Evolutionary conservation across 2,797 vertebrate species (phyloP).

Genomic region (Anguilla anguilla): DNA sequence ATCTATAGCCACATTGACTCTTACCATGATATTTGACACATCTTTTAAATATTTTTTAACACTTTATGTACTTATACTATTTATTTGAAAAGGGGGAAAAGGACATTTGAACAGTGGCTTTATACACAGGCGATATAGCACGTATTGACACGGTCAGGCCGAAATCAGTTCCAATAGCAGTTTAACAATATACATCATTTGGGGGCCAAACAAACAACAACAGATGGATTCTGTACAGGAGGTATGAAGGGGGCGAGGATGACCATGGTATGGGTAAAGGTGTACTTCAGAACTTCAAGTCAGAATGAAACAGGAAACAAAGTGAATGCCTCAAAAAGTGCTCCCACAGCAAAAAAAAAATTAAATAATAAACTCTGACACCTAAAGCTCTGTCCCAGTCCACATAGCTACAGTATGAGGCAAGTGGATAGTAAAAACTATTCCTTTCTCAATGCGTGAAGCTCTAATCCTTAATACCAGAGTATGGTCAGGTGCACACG

Average conservation of each 20-base stretch:
- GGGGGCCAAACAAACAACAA: constrained; percentile 25
- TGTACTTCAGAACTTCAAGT: constrained; percentile 17
- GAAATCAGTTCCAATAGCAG: constrained; percentile 36
- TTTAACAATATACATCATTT: constrained; percentile 34
- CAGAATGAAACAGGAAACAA: neutral
- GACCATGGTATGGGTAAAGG: constrained; percentile 21
- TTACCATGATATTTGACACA: constrained; percentile 55
- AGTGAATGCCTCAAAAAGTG: neutral
- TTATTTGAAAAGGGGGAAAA: constrained; percentile 39
- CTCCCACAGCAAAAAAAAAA: constrained; percentile 12
- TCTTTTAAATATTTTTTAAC: constrained; percentile 51
- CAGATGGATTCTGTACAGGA: constrained; percentile 20
- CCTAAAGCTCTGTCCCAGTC: neutral
- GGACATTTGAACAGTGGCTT: constrained; percentile 38
- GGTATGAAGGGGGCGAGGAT: constrained; percentile 15
- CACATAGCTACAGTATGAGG: neutral
- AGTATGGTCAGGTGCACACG: neutral
- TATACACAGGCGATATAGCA: constrained; percentile 48
- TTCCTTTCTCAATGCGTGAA: neutral
- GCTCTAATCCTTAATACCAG: neutral
- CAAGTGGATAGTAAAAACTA: neutral
- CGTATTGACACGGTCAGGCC: neutral
- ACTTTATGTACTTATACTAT: constrained; percentile 47
- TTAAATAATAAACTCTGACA: neutral
- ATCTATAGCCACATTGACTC: constrained; percentile 57